A percentile compares a stretch with the other conserved stretches of the same genome.
Conservation (phyloP, 2,113 vertebrate genomes). For the Xenopus laevis region DNA sequence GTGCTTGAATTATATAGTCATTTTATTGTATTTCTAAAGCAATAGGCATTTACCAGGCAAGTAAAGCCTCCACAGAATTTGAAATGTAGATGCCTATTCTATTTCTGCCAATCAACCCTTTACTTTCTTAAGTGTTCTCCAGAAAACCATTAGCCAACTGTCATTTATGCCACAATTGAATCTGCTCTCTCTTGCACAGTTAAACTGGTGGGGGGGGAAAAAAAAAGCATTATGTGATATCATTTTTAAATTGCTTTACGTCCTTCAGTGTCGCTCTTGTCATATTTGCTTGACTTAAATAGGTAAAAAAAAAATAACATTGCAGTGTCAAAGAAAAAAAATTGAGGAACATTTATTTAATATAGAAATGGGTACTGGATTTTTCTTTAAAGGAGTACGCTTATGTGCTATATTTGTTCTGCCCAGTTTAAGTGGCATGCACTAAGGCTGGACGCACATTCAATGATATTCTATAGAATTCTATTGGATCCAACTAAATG, state of each 20-base stretch:
- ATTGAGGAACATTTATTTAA: background rate
- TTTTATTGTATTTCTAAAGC: constrained; percentile 43
- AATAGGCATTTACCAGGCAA: constrained; percentile 45
- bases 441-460: no score
- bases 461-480: no score
- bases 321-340: background rate
- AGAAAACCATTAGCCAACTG: constrained; percentile 46
- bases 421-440: no score
- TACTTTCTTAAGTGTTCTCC: constrained; percentile 43
- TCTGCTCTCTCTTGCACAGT: constrained; percentile 28
- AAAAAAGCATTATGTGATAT: constrained; percentile 42
- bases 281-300: constrained; percentile 33
- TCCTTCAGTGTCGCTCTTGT: constrained; percentile 38
- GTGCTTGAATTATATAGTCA: constrained; percentile 43
- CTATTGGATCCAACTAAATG: no score
- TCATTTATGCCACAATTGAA: constrained; percentile 40
- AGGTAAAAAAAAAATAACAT: background rate
- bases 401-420: no score
- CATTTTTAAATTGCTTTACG: constrained; percentile 43
- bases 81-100: constrained; percentile 45
- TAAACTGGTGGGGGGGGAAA: constrained; percentile 12
- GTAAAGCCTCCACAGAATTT: constrained; percentile 36
- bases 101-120: constrained; percentile 43
- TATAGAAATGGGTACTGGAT: no score
- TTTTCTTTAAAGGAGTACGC: no score